Conservation (phyloP, 2,888 invertebrate species). For the Drosophila neonasuta region DNA sequence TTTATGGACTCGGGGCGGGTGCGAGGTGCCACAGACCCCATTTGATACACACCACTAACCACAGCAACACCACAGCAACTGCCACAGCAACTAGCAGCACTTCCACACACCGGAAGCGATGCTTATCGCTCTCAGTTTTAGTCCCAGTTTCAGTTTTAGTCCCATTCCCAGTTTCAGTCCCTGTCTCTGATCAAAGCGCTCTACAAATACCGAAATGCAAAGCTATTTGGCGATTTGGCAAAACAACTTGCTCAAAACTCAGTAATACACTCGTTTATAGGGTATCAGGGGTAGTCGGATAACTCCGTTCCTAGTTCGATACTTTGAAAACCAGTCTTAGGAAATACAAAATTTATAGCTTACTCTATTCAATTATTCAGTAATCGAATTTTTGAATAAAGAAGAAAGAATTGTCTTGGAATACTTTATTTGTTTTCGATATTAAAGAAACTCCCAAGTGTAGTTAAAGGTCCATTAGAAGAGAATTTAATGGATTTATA, state of each 20-base stretch:
- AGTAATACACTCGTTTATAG: conserved; percentile 15
- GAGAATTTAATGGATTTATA: too few species aligned
- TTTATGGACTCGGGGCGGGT: conserved; percentile 18
- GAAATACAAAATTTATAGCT: too few species aligned
- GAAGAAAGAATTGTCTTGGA: too few species aligned
- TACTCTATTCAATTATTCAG: too few species aligned
- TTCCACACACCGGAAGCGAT: conserved; percentile 69
- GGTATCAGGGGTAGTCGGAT: conserved; percentile 1
- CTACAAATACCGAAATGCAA: conserved; percentile 43
- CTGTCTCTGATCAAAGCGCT: conserved; percentile 1
- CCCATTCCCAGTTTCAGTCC: background rate
- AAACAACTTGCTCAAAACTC: conserved; percentile 30
- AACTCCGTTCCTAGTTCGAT: too few species aligned
- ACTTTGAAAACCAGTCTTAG: too few species aligned
- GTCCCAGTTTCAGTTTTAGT: conserved; percentile 15
- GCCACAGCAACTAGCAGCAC: conserved; percentile 23
- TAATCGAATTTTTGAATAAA: too few species aligned
- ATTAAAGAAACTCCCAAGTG: too few species aligned
- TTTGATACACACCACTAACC: conserved; percentile 80
- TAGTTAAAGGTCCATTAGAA: too few species aligned
- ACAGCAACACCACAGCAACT: conserved; percentile 37
- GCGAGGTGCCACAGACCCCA: conserved; percentile 77
- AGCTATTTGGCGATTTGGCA: conserved; percentile 58
- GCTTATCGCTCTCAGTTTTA: conserved; percentile 58
- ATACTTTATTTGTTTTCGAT: too few species aligned